These are phyloP conservation scores for Alsophila aescularia DNA, from an alignment of 2,888 invertebrate species.

Conservation along the genomic window DNA sequence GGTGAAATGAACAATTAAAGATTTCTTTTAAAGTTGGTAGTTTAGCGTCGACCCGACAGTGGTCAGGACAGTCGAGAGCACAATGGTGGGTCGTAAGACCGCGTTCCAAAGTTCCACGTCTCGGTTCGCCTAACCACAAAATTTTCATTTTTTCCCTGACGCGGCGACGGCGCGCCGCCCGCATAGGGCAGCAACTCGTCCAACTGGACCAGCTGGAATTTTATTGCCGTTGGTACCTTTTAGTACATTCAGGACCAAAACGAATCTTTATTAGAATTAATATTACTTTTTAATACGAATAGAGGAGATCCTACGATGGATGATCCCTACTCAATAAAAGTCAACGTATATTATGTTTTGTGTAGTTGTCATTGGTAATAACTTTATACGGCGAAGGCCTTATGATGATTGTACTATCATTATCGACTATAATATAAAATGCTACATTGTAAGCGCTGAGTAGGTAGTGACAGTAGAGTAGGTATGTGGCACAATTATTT, in stretches of 20 bases:
- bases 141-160: constrained; percentile 59
- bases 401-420: neutral
- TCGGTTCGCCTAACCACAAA: constrained; percentile 64
- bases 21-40: constrained; percentile 6
- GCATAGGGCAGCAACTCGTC: constrained; percentile 59
- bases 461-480: constrained; percentile 3
- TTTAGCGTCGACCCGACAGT: constrained; percentile 8
- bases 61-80: constrained; percentile 26
- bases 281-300: neutral
- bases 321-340: too few relatives aligned
- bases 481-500: constrained; percentile 21
- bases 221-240: constrained; percentile 60
- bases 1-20: constrained; percentile 8
- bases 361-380: too few relatives aligned
- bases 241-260: constrained; percentile 38
- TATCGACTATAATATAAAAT: neutral
- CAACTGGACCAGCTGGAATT: constrained; percentile 57
- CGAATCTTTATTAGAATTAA: neutral
- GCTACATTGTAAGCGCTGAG: constrained; percentile 1
- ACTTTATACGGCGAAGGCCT: too few relatives aligned
- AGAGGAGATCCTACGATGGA: too few relatives aligned
- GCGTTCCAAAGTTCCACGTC: constrained; percentile 50
- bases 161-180: constrained; percentile 52
- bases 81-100: constrained; percentile 44
- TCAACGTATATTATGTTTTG: too few relatives aligned